Conservation (phyloP, 2,113 vertebrate species). For the Sakesphorus luctuosus region DNA sequence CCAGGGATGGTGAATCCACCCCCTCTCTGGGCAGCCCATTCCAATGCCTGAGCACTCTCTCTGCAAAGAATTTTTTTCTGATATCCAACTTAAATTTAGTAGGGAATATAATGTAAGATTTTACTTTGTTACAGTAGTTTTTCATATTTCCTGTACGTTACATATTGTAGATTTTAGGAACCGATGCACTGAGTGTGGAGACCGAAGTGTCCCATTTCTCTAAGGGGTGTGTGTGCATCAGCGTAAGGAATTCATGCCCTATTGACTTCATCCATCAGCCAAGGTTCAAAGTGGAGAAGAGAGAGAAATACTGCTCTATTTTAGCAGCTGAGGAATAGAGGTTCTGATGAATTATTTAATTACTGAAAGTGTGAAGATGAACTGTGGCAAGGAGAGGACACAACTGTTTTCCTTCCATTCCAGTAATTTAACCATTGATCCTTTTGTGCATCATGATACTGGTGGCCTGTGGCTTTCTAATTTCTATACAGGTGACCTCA, state of each 20-base stretch:
- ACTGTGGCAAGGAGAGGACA: neutral
- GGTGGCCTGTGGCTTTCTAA: neutral
- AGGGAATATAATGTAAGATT: neutral
- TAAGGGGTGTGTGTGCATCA: neutral
- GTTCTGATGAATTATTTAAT: neutral
- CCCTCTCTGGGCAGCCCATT: no score
- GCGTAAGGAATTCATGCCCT: neutral
- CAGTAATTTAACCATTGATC: neutral
- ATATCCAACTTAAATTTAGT: neutral
- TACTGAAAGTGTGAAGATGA: neutral
- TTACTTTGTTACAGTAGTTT: neutral
- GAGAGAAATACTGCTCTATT: neutral
- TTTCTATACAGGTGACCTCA: neutral
- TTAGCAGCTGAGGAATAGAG: neutral
- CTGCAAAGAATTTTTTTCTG: no score
- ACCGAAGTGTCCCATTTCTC: neutral
- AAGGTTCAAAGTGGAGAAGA: neutral
- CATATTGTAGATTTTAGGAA: neutral
- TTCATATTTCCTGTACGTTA: neutral
- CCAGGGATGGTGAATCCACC: no score
- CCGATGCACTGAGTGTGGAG: neutral
- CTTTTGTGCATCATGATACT: neutral
- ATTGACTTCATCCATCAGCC: neutral
- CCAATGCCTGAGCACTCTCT: no score
- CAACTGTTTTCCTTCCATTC: neutral